Base-by-base conservation (phyloP, 2,888 invertebrate genomes). In the Clanis bilineata region DNA sequence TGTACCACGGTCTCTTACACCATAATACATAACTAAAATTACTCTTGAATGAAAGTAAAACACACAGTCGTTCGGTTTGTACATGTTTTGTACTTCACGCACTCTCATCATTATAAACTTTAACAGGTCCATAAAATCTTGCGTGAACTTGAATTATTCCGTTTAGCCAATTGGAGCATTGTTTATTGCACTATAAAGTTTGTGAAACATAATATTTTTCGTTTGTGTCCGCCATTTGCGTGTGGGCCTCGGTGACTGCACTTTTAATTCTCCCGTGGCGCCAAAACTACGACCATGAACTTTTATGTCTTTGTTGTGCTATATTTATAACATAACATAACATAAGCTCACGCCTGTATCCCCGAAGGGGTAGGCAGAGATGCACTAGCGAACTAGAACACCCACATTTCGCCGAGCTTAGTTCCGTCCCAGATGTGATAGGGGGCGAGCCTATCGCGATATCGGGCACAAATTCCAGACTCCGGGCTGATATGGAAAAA, bases 221-320 rank as follows among this genome's bases (percentile, higher is more conserved):
- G 22, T 54, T 51, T 47, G 58, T 23, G 15, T 22, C 51, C 21
- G 28, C 28, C 12, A 18, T 28, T 51, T 22, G 56, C 59, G 44
- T 32, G 23, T 23, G 32, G 59, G 45, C 41, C 25, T 38, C 58
- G 23, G 51, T 39, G 58, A 59, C 25, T 59, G 39, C 45, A 54
- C 23, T 23, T 38, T 57, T 57, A 10, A 57, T 57, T 57, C 44
- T 21, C 23, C 18, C 36, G 23, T 47, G 57, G 57, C 57, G 57
- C 57, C 57, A 57, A 57, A 57, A 47, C 41, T 38, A 38, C 57
- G 57, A 22, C 57, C 44, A 23, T 57, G 57, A 45, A 57, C 57
- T 57, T 57, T 45, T 45, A 36, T 32, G 51, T 51, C 51, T 18
- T 51, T 51, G 32, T 51, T 51, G 9, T 51, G 4, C 5, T 57